These are phyloP conservation scores for Eupithecia tripunctaria DNA, from an alignment of 2,888 invertebrate species.

Conservation along the genomic window DNA sequence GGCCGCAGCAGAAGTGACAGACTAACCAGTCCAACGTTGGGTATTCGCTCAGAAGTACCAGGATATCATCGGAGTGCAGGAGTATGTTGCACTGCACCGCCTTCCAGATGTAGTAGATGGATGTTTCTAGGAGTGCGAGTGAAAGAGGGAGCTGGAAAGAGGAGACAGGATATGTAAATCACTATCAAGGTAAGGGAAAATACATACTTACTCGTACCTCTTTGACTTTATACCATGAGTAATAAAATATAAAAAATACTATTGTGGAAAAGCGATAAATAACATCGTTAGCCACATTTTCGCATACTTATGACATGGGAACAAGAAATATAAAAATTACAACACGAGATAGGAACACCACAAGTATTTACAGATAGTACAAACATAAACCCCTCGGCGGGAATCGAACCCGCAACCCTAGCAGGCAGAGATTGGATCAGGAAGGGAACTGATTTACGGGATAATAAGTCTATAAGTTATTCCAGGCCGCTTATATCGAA, in stretches of 20 bases:
- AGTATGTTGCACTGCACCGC: conserved; percentile 55
- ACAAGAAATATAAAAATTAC: not conserved
- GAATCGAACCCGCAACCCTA: not conserved
- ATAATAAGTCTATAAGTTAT: too few relatives aligned
- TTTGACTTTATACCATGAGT: too few relatives aligned
- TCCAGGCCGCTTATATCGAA: too few relatives aligned
- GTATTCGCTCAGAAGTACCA: conserved; percentile 55
- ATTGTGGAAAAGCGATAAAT: not conserved
- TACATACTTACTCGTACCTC: too few relatives aligned
- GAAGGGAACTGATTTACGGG: too few relatives aligned
- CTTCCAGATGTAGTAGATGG: conserved; percentile 58
- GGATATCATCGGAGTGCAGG: conserved; percentile 58
- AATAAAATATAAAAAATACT: not conserved
- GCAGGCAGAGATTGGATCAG: not conserved
- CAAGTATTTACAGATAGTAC: not conserved
- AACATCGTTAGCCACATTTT: not conserved
- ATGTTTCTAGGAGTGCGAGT: conserved; percentile 58
- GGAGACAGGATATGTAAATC: not conserved
- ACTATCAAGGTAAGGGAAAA: not conserved
- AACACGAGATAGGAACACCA: too few relatives aligned
- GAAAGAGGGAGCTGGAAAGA: conserved; percentile 59
- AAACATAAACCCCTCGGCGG: not conserved
- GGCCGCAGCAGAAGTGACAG: conserved; percentile 61
- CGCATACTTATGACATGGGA: not conserved
- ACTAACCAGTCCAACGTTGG: conserved; percentile 58